phyloP scores from a whole-genome alignment of 2,113 vertebrate genomes.

The Tragulus kanchil region DNA sequence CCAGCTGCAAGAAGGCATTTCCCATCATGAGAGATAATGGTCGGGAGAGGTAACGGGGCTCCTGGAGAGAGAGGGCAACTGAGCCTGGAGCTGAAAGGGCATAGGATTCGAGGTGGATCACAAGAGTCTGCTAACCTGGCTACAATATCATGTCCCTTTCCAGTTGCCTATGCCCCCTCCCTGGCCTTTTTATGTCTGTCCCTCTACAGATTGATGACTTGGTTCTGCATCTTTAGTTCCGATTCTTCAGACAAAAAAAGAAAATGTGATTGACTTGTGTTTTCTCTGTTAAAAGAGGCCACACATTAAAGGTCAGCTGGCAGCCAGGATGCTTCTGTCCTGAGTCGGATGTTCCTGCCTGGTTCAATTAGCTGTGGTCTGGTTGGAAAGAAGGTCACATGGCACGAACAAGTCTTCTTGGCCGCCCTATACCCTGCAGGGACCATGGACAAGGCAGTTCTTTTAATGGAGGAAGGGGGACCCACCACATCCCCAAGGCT shows the following conservation, averaged over 20 bases:
- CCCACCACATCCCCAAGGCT: background rate
- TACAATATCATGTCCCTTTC: accelerated
- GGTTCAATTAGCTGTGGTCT: background rate
- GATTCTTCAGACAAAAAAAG: background rate
- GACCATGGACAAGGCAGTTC: background rate
- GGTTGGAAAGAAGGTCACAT: background rate
- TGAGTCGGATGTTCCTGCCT: background rate
- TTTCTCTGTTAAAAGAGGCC: background rate
- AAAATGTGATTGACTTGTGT: background rate
- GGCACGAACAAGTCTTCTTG: background rate
- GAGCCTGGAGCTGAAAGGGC: background rate
- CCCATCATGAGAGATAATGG: background rate
- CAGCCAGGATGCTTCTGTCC: background rate
- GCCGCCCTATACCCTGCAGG: background rate
- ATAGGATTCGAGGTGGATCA: background rate
- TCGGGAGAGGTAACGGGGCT: background rate
- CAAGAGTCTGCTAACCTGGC: background rate
- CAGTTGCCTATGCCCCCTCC: background rate
- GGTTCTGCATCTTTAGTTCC: conserved; percentile 19
- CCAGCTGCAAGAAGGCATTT: background rate
- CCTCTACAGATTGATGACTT: background rate
- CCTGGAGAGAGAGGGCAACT: background rate
- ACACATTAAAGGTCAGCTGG: background rate
- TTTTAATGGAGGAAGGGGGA: background rate
- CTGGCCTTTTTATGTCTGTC: background rate